These are phyloP conservation scores for human DNA, from an alignment of 2,113 vertebrate species.

Conservation along the genomic window GRCh38 chr16:19668501-19669000, in stretches of 20 bases:
- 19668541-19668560: background rate
- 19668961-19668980: background rate
- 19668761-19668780: accelerated
- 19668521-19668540: background rate
- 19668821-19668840: accelerated
- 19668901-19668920: background rate
- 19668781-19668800: background rate
- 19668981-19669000: background rate
- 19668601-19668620: too few species aligned
- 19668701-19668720: accelerated
- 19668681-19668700: background rate
- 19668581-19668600: too few species aligned
- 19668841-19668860: background rate
- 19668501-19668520: background rate
- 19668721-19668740: background rate
- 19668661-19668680: background rate
- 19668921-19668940: background rate
- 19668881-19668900: background rate
- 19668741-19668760: background rate
- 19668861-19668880: background rate
- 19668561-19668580: too few species aligned
- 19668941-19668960: background rate
- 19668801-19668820: background rate
- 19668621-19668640: background rate
- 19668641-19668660: background rate